Conservation (phyloP, 2,797 vertebrate species). For the Apodemus agrarius region DNA sequence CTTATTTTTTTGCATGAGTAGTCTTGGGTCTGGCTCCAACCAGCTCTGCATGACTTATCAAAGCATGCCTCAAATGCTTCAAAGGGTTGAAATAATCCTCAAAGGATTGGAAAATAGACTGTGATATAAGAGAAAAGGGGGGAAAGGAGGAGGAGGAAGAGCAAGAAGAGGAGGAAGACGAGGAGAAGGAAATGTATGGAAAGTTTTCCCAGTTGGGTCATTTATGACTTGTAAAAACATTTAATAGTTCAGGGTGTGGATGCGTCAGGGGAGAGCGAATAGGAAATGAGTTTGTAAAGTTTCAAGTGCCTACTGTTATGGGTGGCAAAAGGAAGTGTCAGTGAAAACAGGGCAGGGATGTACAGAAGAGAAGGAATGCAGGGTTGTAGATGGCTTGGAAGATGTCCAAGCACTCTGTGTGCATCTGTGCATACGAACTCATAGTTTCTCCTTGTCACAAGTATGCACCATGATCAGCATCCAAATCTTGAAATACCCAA, state of each 20-base stretch:
- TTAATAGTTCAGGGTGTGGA: constrained; percentile 21
- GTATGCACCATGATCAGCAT: neutral
- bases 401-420: neutral
- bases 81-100: neutral
- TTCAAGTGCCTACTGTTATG: constrained; percentile 75
- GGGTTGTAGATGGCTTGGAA: neutral
- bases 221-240: constrained; percentile 37
- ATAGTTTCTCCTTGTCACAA: neutral
- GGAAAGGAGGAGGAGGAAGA: neutral
- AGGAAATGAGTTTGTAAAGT: constrained; percentile 3
- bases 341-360: constrained; percentile 24
- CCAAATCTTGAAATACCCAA: neutral
- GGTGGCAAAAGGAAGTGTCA: neutral
- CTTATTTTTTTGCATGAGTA: neutral
- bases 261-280: constrained; percentile 32
- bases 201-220: neutral
- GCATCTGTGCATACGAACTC: neutral
- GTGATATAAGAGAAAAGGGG: neutral
- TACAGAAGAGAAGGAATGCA: neutral
- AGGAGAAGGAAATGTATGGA: neutral
- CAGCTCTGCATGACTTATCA: neutral
- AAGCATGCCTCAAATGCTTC: neutral
- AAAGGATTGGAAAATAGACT: constrained; percentile 38
- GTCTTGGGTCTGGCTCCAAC: neutral
- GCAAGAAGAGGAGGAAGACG: neutral